phyloP scores from a whole-genome alignment of 2,888 invertebrate genomes.

The Eupithecia subumbrata region DNA sequence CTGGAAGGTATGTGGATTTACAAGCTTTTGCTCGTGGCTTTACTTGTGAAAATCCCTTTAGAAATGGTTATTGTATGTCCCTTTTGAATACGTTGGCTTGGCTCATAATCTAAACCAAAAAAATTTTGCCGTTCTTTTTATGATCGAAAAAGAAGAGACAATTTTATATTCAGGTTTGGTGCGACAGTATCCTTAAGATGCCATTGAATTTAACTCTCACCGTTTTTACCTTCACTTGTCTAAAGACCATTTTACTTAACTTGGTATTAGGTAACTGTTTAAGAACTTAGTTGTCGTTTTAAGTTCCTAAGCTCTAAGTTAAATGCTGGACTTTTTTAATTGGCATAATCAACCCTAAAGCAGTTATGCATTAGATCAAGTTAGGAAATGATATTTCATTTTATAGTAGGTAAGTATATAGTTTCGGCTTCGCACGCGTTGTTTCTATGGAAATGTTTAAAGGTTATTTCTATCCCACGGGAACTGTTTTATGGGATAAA shows the following conservation, averaged over 20 bases:
- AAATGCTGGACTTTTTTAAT: not conserved
- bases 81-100: not conserved
- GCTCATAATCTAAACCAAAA: no score
- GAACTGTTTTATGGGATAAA: no score
- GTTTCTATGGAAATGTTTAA: no score
- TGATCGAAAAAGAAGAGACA: not conserved
- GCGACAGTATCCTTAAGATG: not conserved
- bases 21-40: slow-evolving; percentile 6
- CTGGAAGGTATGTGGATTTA: slow-evolving; percentile 47
- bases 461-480: no score
- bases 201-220: not conserved
- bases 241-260: not conserved
- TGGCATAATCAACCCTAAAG: not conserved
- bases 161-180: not conserved
- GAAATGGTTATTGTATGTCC: not conserved
- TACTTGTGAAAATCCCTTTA: not conserved
- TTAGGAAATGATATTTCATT: not conserved
- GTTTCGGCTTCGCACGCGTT: no score
- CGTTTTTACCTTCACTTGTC: not conserved
- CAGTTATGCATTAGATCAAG: not conserved
- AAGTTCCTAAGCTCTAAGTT: not conserved
- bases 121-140: not conserved
- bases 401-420: no score
- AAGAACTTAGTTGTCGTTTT: not conserved
- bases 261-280: not conserved